Evolutionary conservation across 2,888 invertebrate species (phyloP), one percentile per base, ranked within the genome.

Genomic region (Blastobasis adustella): DNA sequence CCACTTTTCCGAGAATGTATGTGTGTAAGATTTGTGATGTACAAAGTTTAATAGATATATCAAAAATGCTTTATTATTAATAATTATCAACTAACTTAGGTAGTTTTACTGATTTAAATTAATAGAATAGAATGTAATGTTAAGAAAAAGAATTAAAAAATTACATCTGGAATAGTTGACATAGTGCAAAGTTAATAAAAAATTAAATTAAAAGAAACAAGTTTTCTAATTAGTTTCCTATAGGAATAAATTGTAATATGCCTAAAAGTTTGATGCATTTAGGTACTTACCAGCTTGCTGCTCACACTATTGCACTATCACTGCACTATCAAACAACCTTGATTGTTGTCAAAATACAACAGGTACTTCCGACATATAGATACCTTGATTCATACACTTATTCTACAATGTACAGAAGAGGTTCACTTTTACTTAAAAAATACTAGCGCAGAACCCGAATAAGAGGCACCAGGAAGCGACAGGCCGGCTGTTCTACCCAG

Each of bases 301-400:
- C 47, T 10, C 9, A 45, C 9, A 52, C 42, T 45, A 8, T 47
- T 45, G 37, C 56, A 47, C 53, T 47, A 48, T 54, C 23, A 23
- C 23, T 23, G 23, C 23, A 52, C 55, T 37, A 38, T 10, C 51
- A 59, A 52, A 53, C 66, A 73, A 69, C 76, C 78, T 79, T 77
- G 77, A 66, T 66, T 65, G 63, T 60, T 63, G 65, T 63, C 60
- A 64, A 54, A 65, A 66, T 60, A 67, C 57, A 61, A 62, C 59
- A 54, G 61, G 60, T 67, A 61, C 63, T 68, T 59, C n/a, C 9
- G n/a, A 42, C 7, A 37, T 9, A 23, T 45, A 36, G n/a, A 37
- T 10, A 10, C 8, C 39, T 45, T 36, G 50, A 49, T 42, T 44
- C 37, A 46, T 43, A 49, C 50, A 52, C 52, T 54, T 38, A 51